Base-by-base conservation (phyloP, 2,888 invertebrate species). In the Eupithecia exiguata region DNA sequence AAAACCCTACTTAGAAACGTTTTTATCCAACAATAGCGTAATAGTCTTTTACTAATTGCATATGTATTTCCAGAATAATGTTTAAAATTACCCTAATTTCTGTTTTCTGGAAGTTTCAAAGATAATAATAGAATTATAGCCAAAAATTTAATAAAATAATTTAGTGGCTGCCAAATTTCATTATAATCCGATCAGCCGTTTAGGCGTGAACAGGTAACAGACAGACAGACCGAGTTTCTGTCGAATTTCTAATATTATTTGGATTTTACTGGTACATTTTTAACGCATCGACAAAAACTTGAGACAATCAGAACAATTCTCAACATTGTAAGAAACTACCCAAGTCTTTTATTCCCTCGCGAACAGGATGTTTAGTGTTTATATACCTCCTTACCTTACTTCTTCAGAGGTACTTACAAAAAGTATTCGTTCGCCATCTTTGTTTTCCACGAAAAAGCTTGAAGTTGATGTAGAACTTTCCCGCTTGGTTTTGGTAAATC, bases 351-450 rank as follows among this genome's bases (percentile, higher is more conserved):
- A 53, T 21, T 53, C 21, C 21, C 10, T 53, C 25, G 12, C 5
- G 58, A 58, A 14, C 12, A 58, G 21, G 58, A 53, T 9, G 18
- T 46, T 46, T n/a, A 46, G 0, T 58, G 25, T 58, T 58, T 25
- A 12, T 25, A 12, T 58, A 53, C 12, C 21, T 58, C 25, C 25
- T 71, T 69, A 53, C 40, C 12, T 43, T 3, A 30, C 10, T 38
- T 65, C 18, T 62, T 35, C 35, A 35, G 58, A 62, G 10, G 7
- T 66, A 76, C 78, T 78, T 68, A 78, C 78, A 78, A 69, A 74
- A 69, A 75, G 62, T 78, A 74, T 43, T 74, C 71, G 6, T 73
- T 25, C 4, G 35, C 62, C 73, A 74, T 76, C 18, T 72, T 46
- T 63, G 38, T 25, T 43, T 30, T n/a, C 40, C 5, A 16, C 21